phyloP scores from a whole-genome alignment of 2,888 invertebrate genomes.

The Nasonia oneida region DNA sequence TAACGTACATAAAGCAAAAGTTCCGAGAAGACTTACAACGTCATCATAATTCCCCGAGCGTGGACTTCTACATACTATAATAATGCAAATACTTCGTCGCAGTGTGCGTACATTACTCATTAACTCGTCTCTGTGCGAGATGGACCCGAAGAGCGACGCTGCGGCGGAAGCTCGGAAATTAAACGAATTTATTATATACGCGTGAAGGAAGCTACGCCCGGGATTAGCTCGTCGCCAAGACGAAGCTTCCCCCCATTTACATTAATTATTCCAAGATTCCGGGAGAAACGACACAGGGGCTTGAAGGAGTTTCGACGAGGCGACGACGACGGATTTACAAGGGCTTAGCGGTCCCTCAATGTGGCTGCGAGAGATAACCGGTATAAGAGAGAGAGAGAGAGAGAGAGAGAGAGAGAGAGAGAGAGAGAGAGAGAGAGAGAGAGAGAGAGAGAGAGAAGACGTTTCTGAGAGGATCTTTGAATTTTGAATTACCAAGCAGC shows the following conservation, averaged over 20 bases:
- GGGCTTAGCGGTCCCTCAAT: slow-evolving; percentile 31
- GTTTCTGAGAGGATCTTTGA: background rate
- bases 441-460: background rate
- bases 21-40: background rate
- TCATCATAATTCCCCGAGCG: no score
- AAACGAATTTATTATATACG: slow-evolving; percentile 34
- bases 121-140: background rate
- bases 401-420: background rate
- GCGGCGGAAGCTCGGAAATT: background rate
- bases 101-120: background rate
- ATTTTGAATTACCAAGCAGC: slow-evolving; percentile 11
- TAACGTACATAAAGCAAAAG: background rate
- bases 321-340: slow-evolving; percentile 42
- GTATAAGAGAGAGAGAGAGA: background rate
- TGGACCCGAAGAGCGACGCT: background rate
- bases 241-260: slow-evolving; percentile 18
- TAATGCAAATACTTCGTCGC: background rate
- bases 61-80: background rate
- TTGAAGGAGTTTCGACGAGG: background rate
- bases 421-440: background rate
- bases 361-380: slow-evolving; percentile 47
- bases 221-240: slow-evolving; percentile 5
- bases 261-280: slow-evolving; percentile 51
- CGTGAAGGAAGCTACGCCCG: background rate
- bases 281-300: background rate